These are phyloP conservation scores for Aphrocallistes beatrix DNA, from an alignment of 37 sponge, comb jelly and placozoan genomes.

Conservation along the genomic window DNA sequence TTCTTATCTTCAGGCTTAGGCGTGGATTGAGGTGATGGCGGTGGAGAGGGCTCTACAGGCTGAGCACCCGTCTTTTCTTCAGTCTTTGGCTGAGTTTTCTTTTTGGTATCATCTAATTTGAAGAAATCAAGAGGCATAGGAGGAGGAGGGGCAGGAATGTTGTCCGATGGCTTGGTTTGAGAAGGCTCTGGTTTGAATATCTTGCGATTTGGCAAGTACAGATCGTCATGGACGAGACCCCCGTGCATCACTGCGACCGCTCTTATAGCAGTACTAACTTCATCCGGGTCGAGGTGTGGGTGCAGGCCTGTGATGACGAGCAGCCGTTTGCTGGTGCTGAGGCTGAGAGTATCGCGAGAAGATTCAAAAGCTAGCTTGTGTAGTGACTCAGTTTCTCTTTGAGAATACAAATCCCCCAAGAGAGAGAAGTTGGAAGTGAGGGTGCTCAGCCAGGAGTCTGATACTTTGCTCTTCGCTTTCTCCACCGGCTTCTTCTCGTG, in stretches of 20 bases:
- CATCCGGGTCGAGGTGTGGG: slow-evolving; percentile 22
- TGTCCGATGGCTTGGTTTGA: neutral
- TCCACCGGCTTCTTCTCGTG: neutral
- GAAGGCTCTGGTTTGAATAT: neutral
- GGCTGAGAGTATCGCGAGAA: slow-evolving; percentile 3
- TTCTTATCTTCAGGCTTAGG: neutral
- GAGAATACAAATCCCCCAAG: neutral
- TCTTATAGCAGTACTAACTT: slow-evolving; percentile 7
- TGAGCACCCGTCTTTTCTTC: neutral
- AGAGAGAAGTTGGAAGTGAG: neutral
- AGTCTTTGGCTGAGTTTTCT: neutral
- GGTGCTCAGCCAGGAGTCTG: neutral
- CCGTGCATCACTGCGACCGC: slow-evolving; percentile 33
- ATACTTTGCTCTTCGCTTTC: neutral
- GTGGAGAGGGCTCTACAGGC: neutral
- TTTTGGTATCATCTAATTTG: neutral
- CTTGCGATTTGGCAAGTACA: slow-evolving; percentile 22
- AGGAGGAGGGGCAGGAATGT: neutral
- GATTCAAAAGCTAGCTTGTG: neutral
- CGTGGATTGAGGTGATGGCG: neutral
- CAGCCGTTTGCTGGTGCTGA: slow-evolving; percentile 26
- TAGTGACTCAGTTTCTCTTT: neutral
- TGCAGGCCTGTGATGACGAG: slow-evolving; percentile 53
- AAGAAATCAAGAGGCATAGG: neutral
- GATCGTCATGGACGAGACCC: slow-evolving; percentile 38